Evolutionary conservation across 2,888 invertebrate species (phyloP).

Genomic region (Micoletzkya japonica): DNA sequence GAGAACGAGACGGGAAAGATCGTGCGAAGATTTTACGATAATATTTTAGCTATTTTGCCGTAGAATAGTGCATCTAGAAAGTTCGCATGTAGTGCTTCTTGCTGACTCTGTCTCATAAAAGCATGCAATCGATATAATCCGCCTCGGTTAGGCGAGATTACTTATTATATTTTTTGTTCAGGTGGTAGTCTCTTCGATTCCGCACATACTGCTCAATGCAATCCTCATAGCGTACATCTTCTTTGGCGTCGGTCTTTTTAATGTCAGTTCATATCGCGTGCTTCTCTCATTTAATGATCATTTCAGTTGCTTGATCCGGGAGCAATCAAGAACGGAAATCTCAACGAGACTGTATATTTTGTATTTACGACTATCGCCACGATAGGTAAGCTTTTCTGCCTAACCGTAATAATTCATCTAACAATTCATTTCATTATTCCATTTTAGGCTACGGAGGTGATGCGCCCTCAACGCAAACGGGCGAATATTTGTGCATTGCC

Average conservation of each 20-base stretch:
- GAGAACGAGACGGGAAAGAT: no score
- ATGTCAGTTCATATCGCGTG: neutral
- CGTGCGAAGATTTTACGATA: no score
- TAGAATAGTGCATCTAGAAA: no score
- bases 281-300: neutral
- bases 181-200: slow-evolving; percentile 36
- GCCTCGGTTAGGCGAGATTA: no score
- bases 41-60: no score
- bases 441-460: slow-evolving; percentile 24
- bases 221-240: slow-evolving; percentile 37
- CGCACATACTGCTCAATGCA: slow-evolving; percentile 38
- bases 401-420: neutral
- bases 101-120: no score
- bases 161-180: no score
- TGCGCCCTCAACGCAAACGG: neutral
- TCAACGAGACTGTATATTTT: slow-evolving; percentile 14
- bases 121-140: no score
- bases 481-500: slow-evolving; percentile 34
- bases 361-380: slow-evolving; percentile 21
- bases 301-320: slow-evolving; percentile 5
- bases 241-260: slow-evolving; percentile 41
- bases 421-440: neutral
- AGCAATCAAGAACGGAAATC: neutral
- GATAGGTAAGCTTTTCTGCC: slow-evolving; percentile 3
- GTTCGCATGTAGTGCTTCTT: no score